Percentiles rank a stretch among this genome's conserved stretches.
phyloP scores from a whole-genome alignment of 2,888 invertebrate genomes.

The Agelastica alni region DNA sequence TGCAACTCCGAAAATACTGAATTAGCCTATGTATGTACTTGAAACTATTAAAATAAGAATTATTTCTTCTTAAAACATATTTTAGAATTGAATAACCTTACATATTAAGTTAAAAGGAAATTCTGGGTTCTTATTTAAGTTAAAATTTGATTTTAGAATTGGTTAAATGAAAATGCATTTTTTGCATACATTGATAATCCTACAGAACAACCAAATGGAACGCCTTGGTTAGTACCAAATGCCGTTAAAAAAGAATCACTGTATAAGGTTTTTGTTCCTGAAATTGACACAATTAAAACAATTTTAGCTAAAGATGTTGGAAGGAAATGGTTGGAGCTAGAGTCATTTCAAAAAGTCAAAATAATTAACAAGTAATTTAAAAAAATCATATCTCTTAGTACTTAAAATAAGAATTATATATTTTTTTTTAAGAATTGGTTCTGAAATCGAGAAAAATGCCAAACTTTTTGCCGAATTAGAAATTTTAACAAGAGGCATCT shows the following conservation, averaged over 20 bases:
- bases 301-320: constrained; percentile 36
- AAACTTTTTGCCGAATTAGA: constrained; percentile 58
- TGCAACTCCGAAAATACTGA: constrained; percentile 40
- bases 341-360: constrained; percentile 40
- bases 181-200: constrained; percentile 34
- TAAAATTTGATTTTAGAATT: constrained; percentile 46
- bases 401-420: too few relatives aligned
- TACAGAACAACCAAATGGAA: constrained; percentile 24
- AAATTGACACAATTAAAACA: constrained; percentile 39
- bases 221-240: constrained; percentile 28
- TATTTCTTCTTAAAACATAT: too few relatives aligned
- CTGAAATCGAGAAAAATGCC: constrained; percentile 58
- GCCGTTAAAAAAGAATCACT: constrained; percentile 25
- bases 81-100: too few relatives aligned
- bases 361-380: constrained; percentile 45
- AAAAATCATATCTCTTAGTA: too few relatives aligned
- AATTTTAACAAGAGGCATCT: constrained; percentile 40
- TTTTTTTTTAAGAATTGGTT: constrained; percentile 55
- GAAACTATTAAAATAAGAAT: not conserved
- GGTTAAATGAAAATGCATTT: constrained; percentile 41
- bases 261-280: constrained; percentile 34
- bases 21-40: constrained; percentile 42
- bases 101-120: too few relatives aligned
- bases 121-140: too few relatives aligned
- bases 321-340: constrained; percentile 32